Base-by-base conservation (phyloP, 2,797 vertebrate genomes). In the Thunnus albacares region DNA sequence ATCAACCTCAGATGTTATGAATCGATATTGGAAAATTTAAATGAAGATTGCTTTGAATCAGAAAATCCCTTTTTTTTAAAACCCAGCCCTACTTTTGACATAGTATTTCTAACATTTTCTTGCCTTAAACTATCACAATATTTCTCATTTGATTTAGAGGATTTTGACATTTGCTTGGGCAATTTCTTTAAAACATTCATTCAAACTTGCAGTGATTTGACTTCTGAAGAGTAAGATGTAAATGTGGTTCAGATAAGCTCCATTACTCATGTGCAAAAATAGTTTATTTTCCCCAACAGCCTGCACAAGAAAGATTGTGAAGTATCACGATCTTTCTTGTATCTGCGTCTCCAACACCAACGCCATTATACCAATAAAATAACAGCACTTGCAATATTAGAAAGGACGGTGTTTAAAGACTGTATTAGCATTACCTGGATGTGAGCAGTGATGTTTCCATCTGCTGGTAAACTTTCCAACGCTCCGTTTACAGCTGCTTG, bases 401-500 rank as follows among this genome's bases (percentile, higher is more conserved):
- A 75, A 79, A 87, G 55, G 82, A 90, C 53, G 28, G 59, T 83
- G 72, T 85, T 87, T 76, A 85, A 90, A 90, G 88, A 90, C 90
- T 85, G 89, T 81, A 75, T 91, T 58, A 87, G 64, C 85, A 89
- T 95, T 96, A 96, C 95, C 95, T 96, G 95, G 89, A 93, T 79
- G 47, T 83, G 86, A 87, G 89, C 76, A 71, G 88, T 28, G 78
- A 86, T 6, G 76, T 85, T 52, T 92, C 93, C 93, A 57, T 91
- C 94, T 76, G 67, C 83, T 80, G 80, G 84, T 63, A 81, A 63
- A 72, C 35, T 87, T 69, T 93, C 91, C 79, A 89, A 49, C 18
- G 65, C 75, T 80, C 90, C 92, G 45, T 92, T 92, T 26, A 79
- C 33, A 57, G 75, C 64, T 22, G 49, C 26, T 47, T 79, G 77